phyloP scores from a whole-genome alignment of 2,113 vertebrate species.

The Prietella phreatophila region DNA sequence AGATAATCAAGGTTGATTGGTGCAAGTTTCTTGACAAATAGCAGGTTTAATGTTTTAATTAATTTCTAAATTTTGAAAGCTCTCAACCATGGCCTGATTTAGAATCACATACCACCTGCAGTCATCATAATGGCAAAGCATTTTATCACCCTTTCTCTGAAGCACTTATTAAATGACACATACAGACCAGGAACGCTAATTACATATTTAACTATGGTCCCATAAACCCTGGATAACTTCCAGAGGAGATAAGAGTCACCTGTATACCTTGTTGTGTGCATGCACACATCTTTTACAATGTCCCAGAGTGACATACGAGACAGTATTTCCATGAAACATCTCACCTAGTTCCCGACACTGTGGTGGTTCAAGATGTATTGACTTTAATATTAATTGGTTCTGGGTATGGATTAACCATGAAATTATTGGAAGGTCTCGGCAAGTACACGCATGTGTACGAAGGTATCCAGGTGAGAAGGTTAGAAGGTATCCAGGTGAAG shows the following conservation, averaged over 20 bases:
- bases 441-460: not conserved
- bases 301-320: not conserved
- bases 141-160: not conserved
- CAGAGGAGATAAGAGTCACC: not conserved
- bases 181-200: not conserved
- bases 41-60: too few relatives aligned
- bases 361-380: not conserved
- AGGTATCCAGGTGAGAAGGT: not conserved
- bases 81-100: not conserved
- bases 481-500: not conserved
- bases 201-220: not conserved
- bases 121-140: too few relatives aligned
- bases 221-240: too few relatives aligned
- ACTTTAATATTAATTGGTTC: not conserved
- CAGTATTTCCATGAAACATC: not conserved
- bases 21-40: not conserved
- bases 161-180: not conserved
- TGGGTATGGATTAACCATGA: not conserved
- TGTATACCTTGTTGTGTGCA: not conserved
- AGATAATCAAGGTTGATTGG: too few relatives aligned
- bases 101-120: not conserved
- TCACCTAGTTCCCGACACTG: not conserved
- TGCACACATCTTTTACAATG: not conserved
- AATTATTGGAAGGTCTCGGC: not conserved
- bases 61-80: too few relatives aligned